Evolutionary conservation across 2,797 vertebrate species (phyloP), one percentile per base, ranked within the genome.

Genomic region (Ambastaia sidthimunki): DNA sequence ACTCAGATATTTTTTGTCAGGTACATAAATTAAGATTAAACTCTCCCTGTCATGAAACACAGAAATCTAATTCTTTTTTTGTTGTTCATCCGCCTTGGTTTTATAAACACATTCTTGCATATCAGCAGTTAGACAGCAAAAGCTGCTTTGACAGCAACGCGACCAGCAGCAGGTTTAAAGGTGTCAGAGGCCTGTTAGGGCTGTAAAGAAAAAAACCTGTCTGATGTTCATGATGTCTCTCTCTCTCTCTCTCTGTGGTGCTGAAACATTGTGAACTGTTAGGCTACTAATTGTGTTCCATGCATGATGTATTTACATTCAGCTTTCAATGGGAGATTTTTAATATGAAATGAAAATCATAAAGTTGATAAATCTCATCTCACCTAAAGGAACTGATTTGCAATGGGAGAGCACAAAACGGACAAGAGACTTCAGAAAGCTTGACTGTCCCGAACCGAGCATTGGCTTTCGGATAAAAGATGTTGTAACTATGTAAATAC

Each of bases 401-500:
- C 55, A 28, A 34, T 74, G 78, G 75, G 80, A 73, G 44, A 68
- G 78, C 77, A 87, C 48, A 41, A 74, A 73, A 67, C 16, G 11
- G 50, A 66, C 50, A 76, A 77, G 68, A 74, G 71, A 28, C 73
- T 41, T 62, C 68, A 79, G 80, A 79, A 81, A 83, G 80, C 16
- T 44, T 21, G 78, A 84, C 78, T 68, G 50, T 69, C 37, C 41
- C 70, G 65, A 60, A 74, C 54, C 62, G 50, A 73, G 41, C 67
- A 59, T 70, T 68, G 65, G 81, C 79, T 78, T 62, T 3, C 78
- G 62, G 68, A 80, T 77, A 76, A 68, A 76, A 78, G 70, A 85
- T 79, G 34, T 90, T 91, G 89, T 92, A 91, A 87, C 88, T 93
- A 90, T 94, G 92, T 94, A 93, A 89, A 93, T 93, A 93, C 85